Evolutionary conservation across 2,113 vertebrate species (phyloP).

Genomic region (Poecile atricapillus): DNA sequence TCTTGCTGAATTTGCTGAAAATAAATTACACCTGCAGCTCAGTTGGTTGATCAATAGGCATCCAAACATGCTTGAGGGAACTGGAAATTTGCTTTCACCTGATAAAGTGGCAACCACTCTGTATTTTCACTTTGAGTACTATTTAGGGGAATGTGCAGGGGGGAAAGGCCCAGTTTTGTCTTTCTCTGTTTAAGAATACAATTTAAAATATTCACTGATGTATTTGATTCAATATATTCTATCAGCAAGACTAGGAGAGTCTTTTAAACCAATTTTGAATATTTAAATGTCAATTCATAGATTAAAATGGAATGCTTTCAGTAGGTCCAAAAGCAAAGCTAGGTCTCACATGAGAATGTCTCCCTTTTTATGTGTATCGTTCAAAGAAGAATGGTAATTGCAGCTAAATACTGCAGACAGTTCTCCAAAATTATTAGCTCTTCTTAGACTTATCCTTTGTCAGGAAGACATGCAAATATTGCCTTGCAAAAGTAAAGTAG

Average conservation of each 20-base stretch:
- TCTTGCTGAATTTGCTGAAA: slow-evolving; percentile 3
- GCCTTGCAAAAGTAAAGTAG: slow-evolving; percentile 20
- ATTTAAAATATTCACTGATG: background rate
- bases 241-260: background rate
- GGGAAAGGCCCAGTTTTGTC: background rate
- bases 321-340: background rate
- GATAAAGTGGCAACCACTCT: background rate
- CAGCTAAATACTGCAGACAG: slow-evolving; percentile 13
- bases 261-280: background rate
- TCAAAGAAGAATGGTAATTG: slow-evolving; percentile 40
- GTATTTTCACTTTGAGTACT: background rate
- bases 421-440: slow-evolving; percentile 10
- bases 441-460: slow-evolving; percentile 5
- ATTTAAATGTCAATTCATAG: background rate
- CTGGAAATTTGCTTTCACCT: background rate
- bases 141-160: background rate
- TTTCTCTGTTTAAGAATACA: background rate
- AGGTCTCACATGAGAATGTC: background rate
- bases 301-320: background rate
- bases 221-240: background rate
- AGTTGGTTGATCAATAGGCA: background rate
- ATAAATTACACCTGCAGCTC: background rate
- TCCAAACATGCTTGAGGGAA: background rate
- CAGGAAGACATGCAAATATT: slow-evolving; percentile 49
- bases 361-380: background rate